Evolutionary conservation across 2,113 vertebrate genomes (phyloP).

Genomic region (Clinocottus analis): DNA sequence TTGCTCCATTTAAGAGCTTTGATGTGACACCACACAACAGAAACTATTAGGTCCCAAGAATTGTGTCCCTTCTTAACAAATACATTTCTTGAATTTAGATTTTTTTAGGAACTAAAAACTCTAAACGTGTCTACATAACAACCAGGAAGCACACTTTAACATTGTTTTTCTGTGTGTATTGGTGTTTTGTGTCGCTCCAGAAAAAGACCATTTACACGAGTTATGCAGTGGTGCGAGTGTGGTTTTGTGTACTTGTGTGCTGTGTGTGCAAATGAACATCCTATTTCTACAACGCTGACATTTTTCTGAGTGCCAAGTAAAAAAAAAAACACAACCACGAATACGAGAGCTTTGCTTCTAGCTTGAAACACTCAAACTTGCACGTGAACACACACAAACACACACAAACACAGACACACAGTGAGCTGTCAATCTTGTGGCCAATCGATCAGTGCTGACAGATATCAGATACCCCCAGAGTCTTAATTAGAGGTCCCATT

Average conservation of each 20-base stretch:
- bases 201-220: conserved; percentile 17
- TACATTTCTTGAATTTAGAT: background rate
- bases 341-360: conserved; percentile 27
- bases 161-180: background rate
- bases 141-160: conserved; percentile 9
- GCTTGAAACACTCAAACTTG: conserved; percentile 17
- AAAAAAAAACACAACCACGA: conserved; percentile 48
- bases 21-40: background rate
- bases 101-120: background rate
- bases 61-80: background rate
- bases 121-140: background rate
- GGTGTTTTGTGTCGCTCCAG: background rate
- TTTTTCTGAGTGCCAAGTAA: conserved; percentile 45
- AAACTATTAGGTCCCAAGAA: background rate
- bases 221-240: background rate
- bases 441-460: conserved; percentile 78
- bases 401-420: conserved; percentile 40
- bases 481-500: conserved; percentile 82
- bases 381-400: conserved; percentile 16
- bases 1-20: background rate
- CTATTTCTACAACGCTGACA: conserved; percentile 17
- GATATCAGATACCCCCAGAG: conserved; percentile 80
- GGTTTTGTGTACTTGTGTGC: background rate
- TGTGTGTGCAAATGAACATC: conserved; percentile 17
- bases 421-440: conserved; percentile 71